Percentiles rank a stretch among this genome's conserved stretches.
These are phyloP conservation scores for Vultur gryphus DNA, from an alignment of 2,797 vertebrate species.

Conservation along the genomic window DNA sequence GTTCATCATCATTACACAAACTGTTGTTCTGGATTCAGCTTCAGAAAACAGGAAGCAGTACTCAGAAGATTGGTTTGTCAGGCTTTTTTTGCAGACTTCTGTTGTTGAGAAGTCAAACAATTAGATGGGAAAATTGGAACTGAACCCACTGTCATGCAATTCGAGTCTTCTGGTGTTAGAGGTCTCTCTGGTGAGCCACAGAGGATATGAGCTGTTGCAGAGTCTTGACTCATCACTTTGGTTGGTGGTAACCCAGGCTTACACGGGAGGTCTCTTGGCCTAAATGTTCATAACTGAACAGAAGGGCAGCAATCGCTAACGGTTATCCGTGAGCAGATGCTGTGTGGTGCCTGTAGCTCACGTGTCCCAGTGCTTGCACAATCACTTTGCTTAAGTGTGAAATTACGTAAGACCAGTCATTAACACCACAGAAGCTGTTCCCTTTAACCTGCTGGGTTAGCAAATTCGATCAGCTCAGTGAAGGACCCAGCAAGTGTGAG, in stretches of 20 bases:
- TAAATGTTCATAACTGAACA: neutral
- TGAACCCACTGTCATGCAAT: neutral
- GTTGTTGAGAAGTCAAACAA: neutral
- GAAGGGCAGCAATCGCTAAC: neutral
- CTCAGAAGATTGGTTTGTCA: neutral
- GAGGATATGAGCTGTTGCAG: slow-evolving; percentile 36
- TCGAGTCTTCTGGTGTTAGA: neutral
- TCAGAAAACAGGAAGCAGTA: slow-evolving; percentile 44
- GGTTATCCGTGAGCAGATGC: neutral
- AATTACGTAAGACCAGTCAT: neutral
- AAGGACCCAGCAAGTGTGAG: neutral
- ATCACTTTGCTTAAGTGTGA: neutral
- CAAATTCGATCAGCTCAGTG: neutral
- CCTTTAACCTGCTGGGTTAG: neutral
- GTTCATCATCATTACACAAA: slow-evolving; percentile 45
- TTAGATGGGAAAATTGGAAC: neutral
- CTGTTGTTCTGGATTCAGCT: neutral
- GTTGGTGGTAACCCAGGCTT: neutral
- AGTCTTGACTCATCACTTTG: slow-evolving; percentile 3
- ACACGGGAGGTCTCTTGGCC: neutral
- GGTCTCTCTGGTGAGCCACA: slow-evolving; percentile 17
- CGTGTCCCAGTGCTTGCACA: neutral
- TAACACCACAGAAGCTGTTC: neutral
- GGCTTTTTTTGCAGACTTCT: neutral
- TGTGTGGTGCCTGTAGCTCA: neutral